These are phyloP conservation scores for Eupithecia dodoneata DNA, from an alignment of 2,888 invertebrate genomes.

Conservation along the genomic window DNA sequence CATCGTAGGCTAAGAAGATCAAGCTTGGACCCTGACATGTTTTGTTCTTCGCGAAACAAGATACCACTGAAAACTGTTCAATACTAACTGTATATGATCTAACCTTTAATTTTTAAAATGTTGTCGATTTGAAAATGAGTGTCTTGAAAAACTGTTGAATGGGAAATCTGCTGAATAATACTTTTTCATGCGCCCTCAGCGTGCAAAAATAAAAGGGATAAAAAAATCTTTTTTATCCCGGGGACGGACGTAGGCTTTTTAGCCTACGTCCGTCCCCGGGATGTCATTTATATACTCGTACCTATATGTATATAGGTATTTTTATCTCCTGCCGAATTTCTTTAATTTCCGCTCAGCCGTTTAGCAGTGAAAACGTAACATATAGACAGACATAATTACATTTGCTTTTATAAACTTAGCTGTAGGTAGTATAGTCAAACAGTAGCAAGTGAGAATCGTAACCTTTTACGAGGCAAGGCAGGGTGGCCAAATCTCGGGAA, in stretches of 20 bases:
- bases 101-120: too few relatives aligned
- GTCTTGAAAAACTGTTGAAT: neutral
- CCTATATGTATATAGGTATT: too few relatives aligned
- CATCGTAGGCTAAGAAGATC: neutral
- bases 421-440: neutral
- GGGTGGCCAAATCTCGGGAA: slow-evolving; percentile 13
- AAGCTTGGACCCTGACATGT: neutral
- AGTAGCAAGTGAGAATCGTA: neutral
- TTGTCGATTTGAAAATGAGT: neutral
- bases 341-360: neutral
- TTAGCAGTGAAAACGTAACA: neutral
- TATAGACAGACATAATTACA: neutral
- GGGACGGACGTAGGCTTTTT: too few relatives aligned
- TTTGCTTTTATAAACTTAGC: neutral
- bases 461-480: slow-evolving; percentile 4
- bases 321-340: neutral
- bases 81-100: neutral
- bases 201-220: neutral
- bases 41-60: neutral
- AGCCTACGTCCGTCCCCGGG: neutral
- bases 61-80: neutral
- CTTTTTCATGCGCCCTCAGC: neutral
- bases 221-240: too few relatives aligned
- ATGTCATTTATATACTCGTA: neutral
- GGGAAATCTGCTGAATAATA: neutral